Base-by-base conservation (phyloP, 2,888 invertebrate genomes). In the Stenotaenia linearis region DNA sequence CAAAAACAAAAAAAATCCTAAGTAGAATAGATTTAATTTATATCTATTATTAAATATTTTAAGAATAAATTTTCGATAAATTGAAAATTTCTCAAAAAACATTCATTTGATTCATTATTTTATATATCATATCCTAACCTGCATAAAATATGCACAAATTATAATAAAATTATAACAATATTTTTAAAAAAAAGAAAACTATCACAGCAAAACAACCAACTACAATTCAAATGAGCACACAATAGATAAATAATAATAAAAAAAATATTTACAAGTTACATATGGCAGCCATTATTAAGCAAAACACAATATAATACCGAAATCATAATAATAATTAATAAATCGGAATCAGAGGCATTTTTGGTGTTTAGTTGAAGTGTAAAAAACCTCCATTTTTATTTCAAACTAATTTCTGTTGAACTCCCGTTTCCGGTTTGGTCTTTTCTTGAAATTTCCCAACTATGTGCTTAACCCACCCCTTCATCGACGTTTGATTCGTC, bases 391-490 rank as follows among this genome's bases (percentile, higher is more conserved):
- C 12, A 45, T 15, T 32, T 32, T 32, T 4, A 4, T 6, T 32
- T 32, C 9, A 32, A 6, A 32, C n/a, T n/a, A n/a, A n/a, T n/a
- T n/a, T n/a, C n/a, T n/a, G n/a, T n/a, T n/a, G n/a, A n/a, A n/a
- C n/a, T n/a, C n/a, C n/a, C 9, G 32, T 32, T 32, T 32, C 18
- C 45, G 45, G 21, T 76, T 76, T 32, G 4, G 76, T 76, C 21
- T 78, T 78, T 23, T 78, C 84, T 82, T 92, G 92, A 84, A 92
- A 90, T 88, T 91, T 90, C 82, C 91, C 91, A 15, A 92, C 91
- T 83, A 92, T 91, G 83, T 92, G 91, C 84, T 91, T 91, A 0
- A 92, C 92, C 92, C 92, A 92, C 83, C 90, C 90, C 86, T 90
- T 84, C 28, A 85, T 83, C 82, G 23, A 84, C 28, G 21, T 74